These are phyloP conservation scores for Microplitis demolitor DNA, from an alignment of 1,140 invertebrate genomes.

Conservation along the genomic window DNA sequence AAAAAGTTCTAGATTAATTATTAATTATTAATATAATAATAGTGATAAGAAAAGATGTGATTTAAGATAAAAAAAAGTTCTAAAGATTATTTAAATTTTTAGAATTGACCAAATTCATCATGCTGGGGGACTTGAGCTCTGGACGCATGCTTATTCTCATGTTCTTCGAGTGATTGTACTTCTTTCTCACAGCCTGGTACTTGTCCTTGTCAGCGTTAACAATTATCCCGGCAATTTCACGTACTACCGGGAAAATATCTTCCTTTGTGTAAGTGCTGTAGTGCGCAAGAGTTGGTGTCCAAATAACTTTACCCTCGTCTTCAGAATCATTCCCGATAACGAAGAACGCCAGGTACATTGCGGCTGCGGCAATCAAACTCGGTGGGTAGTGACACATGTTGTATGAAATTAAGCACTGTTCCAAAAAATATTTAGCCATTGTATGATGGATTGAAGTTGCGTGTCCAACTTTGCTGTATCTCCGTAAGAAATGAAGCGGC, in stretches of 20 bases:
- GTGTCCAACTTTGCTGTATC: constrained; percentile 77
- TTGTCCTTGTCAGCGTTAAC: constrained; percentile 65
- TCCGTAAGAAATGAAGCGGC: constrained; percentile 86
- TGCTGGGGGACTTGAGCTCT: constrained; percentile 61
- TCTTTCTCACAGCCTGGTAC: constrained; percentile 67
- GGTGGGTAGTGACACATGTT: constrained; percentile 79
- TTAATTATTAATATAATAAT: not conserved
- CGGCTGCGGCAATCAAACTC: constrained; percentile 78
- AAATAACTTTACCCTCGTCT: constrained; percentile 52
- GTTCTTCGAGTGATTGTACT: constrained; percentile 65
- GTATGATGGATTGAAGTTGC: constrained; percentile 74
- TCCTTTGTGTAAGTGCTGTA: constrained; percentile 68
- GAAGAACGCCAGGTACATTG: constrained; percentile 73
- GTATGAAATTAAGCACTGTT: constrained; percentile 84
- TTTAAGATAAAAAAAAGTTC: constrained; percentile 3
- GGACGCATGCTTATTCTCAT: constrained; percentile 67
- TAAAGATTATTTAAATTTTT: constrained; percentile 32
- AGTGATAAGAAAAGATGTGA: too few relatives aligned
- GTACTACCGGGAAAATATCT: constrained; percentile 66
- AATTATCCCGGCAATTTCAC: constrained; percentile 65
- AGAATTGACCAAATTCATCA: constrained; percentile 45
- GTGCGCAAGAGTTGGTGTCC: constrained; percentile 68
- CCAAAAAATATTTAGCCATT: constrained; percentile 92
- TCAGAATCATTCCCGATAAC: constrained; percentile 52
- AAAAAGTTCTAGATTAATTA: too few relatives aligned